Percentiles rank a stretch among this genome's conserved stretches.
Conservation (phyloP, 2,113 vertebrate species). For the Lagenorhynchus albirostris region DNA sequence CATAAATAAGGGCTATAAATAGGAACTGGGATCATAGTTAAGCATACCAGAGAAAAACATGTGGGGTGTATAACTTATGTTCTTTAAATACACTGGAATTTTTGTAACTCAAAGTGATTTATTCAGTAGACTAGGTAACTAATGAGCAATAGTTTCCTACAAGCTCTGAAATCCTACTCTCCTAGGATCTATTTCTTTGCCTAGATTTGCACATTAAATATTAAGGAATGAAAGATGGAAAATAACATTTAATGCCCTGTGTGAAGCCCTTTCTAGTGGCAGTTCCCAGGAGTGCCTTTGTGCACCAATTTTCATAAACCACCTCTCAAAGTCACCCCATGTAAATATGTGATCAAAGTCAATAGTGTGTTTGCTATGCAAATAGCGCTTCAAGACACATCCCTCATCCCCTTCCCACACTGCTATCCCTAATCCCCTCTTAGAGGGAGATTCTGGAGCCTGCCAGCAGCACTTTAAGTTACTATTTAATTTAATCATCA, state of each 20-base stretch:
- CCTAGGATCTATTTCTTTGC: not conserved
- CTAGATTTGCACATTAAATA: not conserved
- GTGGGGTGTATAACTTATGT: not conserved
- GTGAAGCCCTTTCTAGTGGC: not conserved
- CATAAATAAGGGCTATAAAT: conserved; percentile 20
- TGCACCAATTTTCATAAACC: not conserved
- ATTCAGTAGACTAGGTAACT: not conserved
- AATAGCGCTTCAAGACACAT: not conserved
- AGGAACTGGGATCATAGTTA: not conserved
- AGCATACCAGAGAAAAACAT: not conserved
- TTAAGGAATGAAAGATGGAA: conserved; percentile 13
- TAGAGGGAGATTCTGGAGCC: not conserved
- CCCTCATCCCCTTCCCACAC: not conserved
- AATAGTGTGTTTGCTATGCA: not conserved
- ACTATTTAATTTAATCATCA: not conserved
- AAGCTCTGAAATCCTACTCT: not conserved
- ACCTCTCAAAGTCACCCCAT: not conserved
- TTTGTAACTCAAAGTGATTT: conserved; percentile 26
- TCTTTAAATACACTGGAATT: not conserved
- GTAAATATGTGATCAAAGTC: conserved; percentile 8
- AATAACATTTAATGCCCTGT: not conserved
- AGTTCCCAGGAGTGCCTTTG: not conserved
- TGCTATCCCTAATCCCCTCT: not conserved
- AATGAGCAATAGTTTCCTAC: not conserved
- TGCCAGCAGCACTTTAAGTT: not conserved